Evolutionary conservation across 2,797 vertebrate species (phyloP).

Genomic region (Phaenicophaeus curvirostris): DNA sequence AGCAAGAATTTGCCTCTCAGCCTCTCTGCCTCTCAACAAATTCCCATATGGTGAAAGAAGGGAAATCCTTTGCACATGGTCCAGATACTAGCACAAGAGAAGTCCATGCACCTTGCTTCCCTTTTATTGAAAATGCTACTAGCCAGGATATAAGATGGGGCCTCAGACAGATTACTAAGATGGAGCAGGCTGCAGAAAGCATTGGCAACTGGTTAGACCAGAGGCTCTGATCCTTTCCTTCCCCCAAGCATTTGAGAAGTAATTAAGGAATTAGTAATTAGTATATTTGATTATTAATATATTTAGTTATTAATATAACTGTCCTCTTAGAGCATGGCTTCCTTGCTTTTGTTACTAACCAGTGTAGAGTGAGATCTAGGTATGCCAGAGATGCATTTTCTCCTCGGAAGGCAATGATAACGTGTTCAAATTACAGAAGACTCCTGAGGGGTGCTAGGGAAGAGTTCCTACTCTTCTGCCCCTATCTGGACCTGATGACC

Average conservation of each 20-base stretch:
- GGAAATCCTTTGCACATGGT: fast-evolving
- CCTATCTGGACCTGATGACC: fast-evolving
- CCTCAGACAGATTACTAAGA: not conserved
- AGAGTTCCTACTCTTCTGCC: not conserved
- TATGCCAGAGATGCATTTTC: not conserved
- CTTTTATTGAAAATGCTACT: not conserved
- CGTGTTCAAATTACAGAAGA: not conserved
- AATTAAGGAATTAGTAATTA: not conserved
- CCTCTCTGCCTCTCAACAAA: not conserved
- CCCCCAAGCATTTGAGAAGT: not conserved
- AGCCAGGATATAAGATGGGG: not conserved
- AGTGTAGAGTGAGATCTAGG: not conserved
- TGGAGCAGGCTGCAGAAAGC: not conserved
- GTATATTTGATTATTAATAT: not conserved
- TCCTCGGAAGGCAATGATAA: not conserved
- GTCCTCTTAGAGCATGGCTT: not conserved
- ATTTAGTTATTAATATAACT: not conserved
- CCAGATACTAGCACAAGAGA: not conserved
- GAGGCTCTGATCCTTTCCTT: not conserved
- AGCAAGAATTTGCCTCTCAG: not conserved
- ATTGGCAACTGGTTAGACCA: not conserved
- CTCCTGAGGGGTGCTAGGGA: not conserved
- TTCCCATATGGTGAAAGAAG: not conserved
- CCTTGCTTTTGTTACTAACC: not conserved
- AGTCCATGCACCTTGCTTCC: not conserved